Conservation (phyloP, 2,113 vertebrate genomes). For the Atractosteus spatula region DNA sequence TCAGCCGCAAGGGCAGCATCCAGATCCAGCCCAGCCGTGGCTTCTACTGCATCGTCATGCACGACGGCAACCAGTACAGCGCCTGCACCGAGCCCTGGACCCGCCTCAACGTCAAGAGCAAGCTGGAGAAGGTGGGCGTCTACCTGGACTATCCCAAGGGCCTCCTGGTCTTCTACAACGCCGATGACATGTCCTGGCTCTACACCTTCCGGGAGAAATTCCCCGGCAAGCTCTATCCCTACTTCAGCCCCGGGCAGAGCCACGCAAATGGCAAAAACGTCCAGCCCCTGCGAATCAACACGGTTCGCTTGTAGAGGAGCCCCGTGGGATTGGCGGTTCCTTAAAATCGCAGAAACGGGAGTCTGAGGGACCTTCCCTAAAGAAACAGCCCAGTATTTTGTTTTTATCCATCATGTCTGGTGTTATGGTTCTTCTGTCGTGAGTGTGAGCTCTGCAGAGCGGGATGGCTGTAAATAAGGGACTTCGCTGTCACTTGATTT, state of each 20-base stretch:
- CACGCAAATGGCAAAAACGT: slow-evolving; percentile 97
- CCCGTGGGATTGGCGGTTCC: no score
- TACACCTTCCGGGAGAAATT: slow-evolving; percentile 95
- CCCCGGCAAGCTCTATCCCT: slow-evolving; percentile 84
- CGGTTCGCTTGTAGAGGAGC: slow-evolving; percentile 79
- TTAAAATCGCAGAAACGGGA: neutral
- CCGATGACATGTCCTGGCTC: slow-evolving; percentile 98
- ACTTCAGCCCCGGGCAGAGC: slow-evolving; percentile 96
- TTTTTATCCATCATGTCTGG: no score
- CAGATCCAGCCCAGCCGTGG: slow-evolving; percentile 93
- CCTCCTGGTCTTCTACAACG: slow-evolving; percentile 96
- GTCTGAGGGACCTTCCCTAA: no score
- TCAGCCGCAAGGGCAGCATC: slow-evolving; percentile 93
- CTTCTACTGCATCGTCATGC: slow-evolving; percentile 98
- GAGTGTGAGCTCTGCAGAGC: no score
- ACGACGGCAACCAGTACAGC: slow-evolving; percentile 96
- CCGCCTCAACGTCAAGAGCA: slow-evolving; percentile 91
- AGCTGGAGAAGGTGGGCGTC: slow-evolving; percentile 95
- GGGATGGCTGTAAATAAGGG: no score
- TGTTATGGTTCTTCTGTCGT: no score
- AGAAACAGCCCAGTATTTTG: no score
- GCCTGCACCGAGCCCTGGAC: slow-evolving; percentile 98
- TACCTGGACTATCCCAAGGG: slow-evolving; percentile 94
- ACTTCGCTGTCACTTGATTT: no score
- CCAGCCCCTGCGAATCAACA: slow-evolving; percentile 93